Conservation (phyloP, 2,797 vertebrate species). For the Arrhamphus sclerolepis region DNA sequence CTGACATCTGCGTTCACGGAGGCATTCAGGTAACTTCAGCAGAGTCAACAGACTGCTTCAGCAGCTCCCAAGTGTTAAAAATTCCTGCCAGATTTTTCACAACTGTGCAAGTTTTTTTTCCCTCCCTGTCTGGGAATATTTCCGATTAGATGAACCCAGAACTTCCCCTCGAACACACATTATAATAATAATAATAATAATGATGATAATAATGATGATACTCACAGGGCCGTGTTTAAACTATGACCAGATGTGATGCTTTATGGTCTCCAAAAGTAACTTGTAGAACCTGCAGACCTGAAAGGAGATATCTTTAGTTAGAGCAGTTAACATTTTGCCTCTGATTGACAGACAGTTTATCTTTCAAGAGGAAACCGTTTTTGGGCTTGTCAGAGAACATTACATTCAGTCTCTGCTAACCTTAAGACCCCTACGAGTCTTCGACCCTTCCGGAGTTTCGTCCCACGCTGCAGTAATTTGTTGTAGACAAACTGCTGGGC, state of each 20-base stretch:
- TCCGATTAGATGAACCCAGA: not conserved
- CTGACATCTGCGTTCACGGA: not conserved
- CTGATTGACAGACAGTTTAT: too few species aligned
- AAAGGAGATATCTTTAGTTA: too few species aligned
- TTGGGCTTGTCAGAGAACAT: not conserved
- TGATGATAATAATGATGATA: too few species aligned
- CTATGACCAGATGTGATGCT: conserved; percentile 1
- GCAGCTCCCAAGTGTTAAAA: conserved; percentile 2
- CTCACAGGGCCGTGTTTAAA: not conserved
- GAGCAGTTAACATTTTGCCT: too few species aligned
- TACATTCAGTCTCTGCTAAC: not conserved
- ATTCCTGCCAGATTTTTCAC: not conserved
- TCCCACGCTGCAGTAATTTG: conserved; percentile 14
- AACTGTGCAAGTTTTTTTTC: not conserved
- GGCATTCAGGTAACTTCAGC: not conserved
- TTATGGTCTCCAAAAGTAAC: conserved; percentile 15
- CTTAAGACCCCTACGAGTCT: conserved; percentile 6
- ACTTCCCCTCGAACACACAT: too few species aligned
- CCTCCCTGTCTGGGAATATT: not conserved
- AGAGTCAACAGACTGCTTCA: not conserved
- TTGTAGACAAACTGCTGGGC: conserved; percentile 10
- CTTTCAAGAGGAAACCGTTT: too few species aligned
- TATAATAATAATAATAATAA: too few species aligned
- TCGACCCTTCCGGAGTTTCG: conserved; percentile 18
- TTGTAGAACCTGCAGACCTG: too few species aligned